phyloP scores from a whole-genome alignment of 2,888 invertebrate genomes.

The Cryptus armator region DNA sequence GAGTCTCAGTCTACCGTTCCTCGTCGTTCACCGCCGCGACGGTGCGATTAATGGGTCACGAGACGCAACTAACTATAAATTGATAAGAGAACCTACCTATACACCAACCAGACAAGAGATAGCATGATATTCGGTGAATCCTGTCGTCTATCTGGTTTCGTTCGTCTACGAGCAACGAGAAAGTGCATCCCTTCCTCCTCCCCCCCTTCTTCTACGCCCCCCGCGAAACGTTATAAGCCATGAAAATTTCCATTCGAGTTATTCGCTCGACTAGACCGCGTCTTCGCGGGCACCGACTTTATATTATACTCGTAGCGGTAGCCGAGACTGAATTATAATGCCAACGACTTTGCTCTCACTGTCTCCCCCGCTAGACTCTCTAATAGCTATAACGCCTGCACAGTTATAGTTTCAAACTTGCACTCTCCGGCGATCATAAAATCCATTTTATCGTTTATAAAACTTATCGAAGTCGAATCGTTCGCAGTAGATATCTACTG shows the following conservation, averaged over 20 bases:
- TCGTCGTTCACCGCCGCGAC: slow-evolving; percentile 68
- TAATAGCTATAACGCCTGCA: slow-evolving; percentile 46
- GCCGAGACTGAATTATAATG: slow-evolving; percentile 56
- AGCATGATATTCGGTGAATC: slow-evolving; percentile 26
- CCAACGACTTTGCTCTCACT: slow-evolving; percentile 40
- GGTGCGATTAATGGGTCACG: slow-evolving; percentile 81
- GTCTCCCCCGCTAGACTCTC: slow-evolving; percentile 49
- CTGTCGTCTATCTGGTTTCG: slow-evolving; percentile 48
- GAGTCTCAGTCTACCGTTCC: slow-evolving; percentile 67
- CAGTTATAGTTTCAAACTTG: slow-evolving; percentile 38
- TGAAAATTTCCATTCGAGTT: slow-evolving; percentile 70
- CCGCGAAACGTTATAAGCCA: slow-evolving; percentile 59
- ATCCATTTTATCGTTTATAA: slow-evolving; percentile 57
- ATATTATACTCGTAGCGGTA: slow-evolving; percentile 49
- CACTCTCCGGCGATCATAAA: slow-evolving; percentile 50
- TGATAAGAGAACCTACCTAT: slow-evolving; percentile 75
- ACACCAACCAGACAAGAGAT: slow-evolving; percentile 19
- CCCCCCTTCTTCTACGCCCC: slow-evolving; percentile 8
- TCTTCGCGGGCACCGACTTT: slow-evolving; percentile 40
- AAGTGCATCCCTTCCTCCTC: slow-evolving; percentile 28
- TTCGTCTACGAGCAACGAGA: slow-evolving; percentile 41
- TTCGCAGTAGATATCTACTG: slow-evolving; percentile 5
- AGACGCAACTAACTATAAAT: slow-evolving; percentile 79
- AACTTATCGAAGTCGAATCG: slow-evolving; percentile 56
- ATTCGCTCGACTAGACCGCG: slow-evolving; percentile 60